These are phyloP conservation scores for Corythornis vintsioides DNA, from an alignment of 2,113 vertebrate species.

Conservation along the genomic window DNA sequence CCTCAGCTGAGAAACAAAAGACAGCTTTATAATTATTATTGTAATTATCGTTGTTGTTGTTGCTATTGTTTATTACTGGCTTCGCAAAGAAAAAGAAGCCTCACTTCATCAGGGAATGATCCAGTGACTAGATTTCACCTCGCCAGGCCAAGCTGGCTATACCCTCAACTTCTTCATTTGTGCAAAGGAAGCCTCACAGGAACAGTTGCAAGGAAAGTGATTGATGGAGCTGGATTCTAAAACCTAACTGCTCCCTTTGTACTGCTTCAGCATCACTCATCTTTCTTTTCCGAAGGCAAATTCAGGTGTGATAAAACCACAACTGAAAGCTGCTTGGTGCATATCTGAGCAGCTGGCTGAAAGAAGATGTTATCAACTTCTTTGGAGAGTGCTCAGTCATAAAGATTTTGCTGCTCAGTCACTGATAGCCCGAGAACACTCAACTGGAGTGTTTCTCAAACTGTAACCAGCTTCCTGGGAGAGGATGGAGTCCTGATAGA, in stretches of 20 bases:
- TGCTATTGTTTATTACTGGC: not conserved
- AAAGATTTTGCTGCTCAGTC: not conserved
- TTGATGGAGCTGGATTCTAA: constrained; percentile 15
- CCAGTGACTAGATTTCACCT: not conserved
- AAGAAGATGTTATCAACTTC: not conserved
- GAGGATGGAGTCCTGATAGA: not conserved
- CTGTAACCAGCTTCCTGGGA: not conserved
- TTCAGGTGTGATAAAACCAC: not conserved
- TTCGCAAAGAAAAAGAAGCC: constrained; percentile 34
- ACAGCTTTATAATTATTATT: not conserved
- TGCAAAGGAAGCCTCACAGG: constrained; percentile 23
- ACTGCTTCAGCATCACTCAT: not conserved
- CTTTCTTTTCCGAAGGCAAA: not conserved
- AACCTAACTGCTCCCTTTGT: constrained; percentile 33
- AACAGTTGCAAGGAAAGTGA: not conserved
- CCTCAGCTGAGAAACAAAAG: constrained; percentile 43
- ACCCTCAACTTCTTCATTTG: constrained; percentile 62
- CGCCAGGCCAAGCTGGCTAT: constrained; percentile 19
- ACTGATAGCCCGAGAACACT: not conserved
- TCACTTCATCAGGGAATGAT: constrained; percentile 25
- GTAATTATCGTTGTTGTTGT: not conserved
- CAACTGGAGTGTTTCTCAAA: not conserved
- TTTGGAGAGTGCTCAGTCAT: not conserved
- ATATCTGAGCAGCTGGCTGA: not conserved
- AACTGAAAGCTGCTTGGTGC: not conserved